Percentiles rank a stretch among this genome's conserved stretches.
Evolutionary conservation across 2,113 vertebrate genomes (phyloP).

Genomic region (Progne subis): DNA sequence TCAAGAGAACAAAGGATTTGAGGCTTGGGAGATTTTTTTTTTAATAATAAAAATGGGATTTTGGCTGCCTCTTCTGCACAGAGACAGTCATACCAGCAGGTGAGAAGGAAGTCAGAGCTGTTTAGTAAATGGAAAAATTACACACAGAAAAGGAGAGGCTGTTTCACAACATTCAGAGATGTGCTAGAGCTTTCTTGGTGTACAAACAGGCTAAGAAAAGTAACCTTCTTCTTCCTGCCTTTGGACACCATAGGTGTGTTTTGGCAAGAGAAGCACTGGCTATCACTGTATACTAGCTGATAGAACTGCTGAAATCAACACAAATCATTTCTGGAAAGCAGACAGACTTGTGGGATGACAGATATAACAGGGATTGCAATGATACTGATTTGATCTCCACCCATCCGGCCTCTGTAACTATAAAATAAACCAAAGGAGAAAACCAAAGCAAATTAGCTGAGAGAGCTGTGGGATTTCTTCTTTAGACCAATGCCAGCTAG

Average conservation of each 20-base stretch:
- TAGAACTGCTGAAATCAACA: conserved; percentile 25
- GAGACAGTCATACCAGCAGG: not conserved
- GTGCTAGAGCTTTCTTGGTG: not conserved
- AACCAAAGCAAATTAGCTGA: conserved; percentile 27
- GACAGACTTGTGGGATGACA: conserved; percentile 8
- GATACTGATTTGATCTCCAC: conserved; percentile 35
- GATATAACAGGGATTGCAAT: not conserved
- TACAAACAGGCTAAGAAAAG: not conserved
- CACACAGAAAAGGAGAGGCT: not conserved
- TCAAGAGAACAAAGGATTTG: not conserved
- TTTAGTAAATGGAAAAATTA: conserved; percentile 4
- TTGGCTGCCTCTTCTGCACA: conserved; percentile 10
- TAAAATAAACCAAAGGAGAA: conserved; percentile 49
- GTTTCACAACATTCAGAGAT: not conserved
- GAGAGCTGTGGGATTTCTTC: conserved; percentile 15
- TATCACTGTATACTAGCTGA: not conserved
- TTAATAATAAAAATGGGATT: not conserved
- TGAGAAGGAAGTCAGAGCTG: not conserved
- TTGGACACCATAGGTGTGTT: not conserved
- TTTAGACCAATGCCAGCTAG: conserved; percentile 33
- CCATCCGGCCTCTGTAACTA: conserved; percentile 38
- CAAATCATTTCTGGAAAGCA: conserved; percentile 18
- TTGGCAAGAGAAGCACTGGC: not conserved
- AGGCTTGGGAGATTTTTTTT: not conserved
- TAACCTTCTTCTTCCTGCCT: not conserved